Base-by-base conservation (phyloP, 2,888 invertebrate genomes). In the Ptilodon capucinus region DNA sequence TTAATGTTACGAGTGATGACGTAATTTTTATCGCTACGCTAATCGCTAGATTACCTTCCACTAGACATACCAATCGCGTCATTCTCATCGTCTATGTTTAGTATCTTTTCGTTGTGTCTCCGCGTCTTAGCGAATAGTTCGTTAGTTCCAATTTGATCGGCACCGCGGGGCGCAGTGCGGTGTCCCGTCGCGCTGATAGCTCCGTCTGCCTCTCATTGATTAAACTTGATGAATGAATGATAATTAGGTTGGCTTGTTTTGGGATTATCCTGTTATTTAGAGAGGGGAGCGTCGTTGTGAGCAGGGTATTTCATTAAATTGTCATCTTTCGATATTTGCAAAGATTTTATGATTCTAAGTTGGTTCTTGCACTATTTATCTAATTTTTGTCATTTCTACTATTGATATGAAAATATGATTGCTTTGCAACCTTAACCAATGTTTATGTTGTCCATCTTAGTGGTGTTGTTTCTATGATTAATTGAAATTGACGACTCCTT, bases 141-240 rank as follows among this genome's bases (percentile, higher is more conserved):
- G 57, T 60, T 64, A 59, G 39, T 57, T 53, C 42, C 61, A 64
- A 71, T 72, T 60, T 64, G 38, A 46, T 57, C 51, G 14, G 54
- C 67, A 48, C 65, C 42, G 35, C 63, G 66, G 64, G 71, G 42
- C 42, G 46, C 45, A 19, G 38, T 9, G 11, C 9, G 44, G 44
- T 30, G 44, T 60, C 75, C 71, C 57, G 69, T 50, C 32, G 71
- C 32, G 74, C 51, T 68, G 63, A 69, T 71, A 60, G 62, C 61
- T 51, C 47, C 54, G 58, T 50, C 41, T 52, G 47, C 47, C 40
- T 55, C 54, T 44, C 54, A 48, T 63, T 54, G 49, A 66, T 70
- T 63, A 48, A 54, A 53, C 54, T 32, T 61, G 63, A 68, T 62
- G 46, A 54, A 70, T 64, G 66, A 60, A 60, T 57, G 42, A 56